Conservation (phyloP, 2,888 invertebrate genomes). For the Litoditis marina region DNA sequence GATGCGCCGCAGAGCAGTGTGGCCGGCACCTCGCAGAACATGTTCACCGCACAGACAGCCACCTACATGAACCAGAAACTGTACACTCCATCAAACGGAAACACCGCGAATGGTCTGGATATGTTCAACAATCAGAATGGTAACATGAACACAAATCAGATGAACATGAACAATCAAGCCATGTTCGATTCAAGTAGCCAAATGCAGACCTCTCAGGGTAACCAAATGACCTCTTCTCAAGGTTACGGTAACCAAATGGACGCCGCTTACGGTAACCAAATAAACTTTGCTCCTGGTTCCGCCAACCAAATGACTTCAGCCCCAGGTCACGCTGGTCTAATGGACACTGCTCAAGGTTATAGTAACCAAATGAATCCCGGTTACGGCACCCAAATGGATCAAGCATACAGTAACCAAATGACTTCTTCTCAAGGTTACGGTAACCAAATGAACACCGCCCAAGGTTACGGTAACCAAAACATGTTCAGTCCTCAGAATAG, state of each 20-base stretch:
- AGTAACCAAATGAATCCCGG: neutral
- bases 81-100: slow-evolving; percentile 6
- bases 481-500: too few species aligned
- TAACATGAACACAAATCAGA: too few species aligned
- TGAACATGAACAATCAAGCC: too few species aligned
- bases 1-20: too few species aligned
- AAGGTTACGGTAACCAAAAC: neutral
- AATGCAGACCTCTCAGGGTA: neutral
- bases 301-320: neutral
- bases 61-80: neutral
- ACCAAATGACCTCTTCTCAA: neutral
- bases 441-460: neutral
- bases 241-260: too few species aligned
- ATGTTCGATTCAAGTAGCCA: too few species aligned
- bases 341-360: neutral
- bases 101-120: too few species aligned
- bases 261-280: neutral
- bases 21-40: too few species aligned
- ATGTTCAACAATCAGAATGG: too few species aligned
- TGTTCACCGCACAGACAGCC: too few species aligned
- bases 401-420: neutral
- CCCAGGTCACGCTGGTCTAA: neutral
- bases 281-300: too few species aligned
- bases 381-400: neutral
- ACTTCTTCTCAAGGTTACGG: neutral